phyloP scores from a whole-genome alignment of 2,888 invertebrate species.

The Tromatobia lineatoria region DNA sequence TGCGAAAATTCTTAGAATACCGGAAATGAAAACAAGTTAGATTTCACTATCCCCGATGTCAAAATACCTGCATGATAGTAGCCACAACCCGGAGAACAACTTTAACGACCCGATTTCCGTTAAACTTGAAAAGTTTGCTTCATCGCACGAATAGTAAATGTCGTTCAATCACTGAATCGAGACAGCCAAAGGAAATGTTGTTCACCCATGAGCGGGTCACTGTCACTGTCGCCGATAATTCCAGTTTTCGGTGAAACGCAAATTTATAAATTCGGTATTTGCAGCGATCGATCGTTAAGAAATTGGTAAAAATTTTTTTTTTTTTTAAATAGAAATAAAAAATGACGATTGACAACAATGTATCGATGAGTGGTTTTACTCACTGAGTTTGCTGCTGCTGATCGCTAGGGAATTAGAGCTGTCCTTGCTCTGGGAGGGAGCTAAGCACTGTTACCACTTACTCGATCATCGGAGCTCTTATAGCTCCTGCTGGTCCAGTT shows the following conservation, averaged over 20 bases:
- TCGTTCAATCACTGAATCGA: slow-evolving; percentile 42
- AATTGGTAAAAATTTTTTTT: slow-evolving; percentile 13
- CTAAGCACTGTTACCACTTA: slow-evolving; percentile 82
- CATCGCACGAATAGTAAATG: slow-evolving; percentile 32
- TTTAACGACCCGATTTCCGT: slow-evolving; percentile 2
- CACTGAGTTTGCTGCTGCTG: slow-evolving; percentile 56
- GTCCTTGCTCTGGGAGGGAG: slow-evolving; percentile 81
- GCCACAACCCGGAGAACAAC: slow-evolving; percentile 36
- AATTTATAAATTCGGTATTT: background rate
- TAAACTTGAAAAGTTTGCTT: slow-evolving; percentile 5
- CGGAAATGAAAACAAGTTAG: background rate
- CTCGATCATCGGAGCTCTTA: slow-evolving; percentile 81
- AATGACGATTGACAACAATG: background rate
- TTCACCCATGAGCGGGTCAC: slow-evolving; percentile 40
- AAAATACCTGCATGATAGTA: background rate
- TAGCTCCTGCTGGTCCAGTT: slow-evolving; percentile 80
- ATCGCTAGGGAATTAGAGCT: slow-evolving; percentile 72
- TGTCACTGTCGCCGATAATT: slow-evolving; percentile 53
- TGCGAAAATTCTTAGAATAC: background rate
- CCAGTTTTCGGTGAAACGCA: slow-evolving; percentile 35
- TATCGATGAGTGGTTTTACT: slow-evolving; percentile 45
- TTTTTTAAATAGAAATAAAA: background rate
- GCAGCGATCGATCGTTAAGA: background rate
- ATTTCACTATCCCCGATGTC: background rate
- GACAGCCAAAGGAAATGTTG: slow-evolving; percentile 28